Base-by-base conservation (phyloP, 2,888 invertebrate species). In the Cantharis lateralis region DNA sequence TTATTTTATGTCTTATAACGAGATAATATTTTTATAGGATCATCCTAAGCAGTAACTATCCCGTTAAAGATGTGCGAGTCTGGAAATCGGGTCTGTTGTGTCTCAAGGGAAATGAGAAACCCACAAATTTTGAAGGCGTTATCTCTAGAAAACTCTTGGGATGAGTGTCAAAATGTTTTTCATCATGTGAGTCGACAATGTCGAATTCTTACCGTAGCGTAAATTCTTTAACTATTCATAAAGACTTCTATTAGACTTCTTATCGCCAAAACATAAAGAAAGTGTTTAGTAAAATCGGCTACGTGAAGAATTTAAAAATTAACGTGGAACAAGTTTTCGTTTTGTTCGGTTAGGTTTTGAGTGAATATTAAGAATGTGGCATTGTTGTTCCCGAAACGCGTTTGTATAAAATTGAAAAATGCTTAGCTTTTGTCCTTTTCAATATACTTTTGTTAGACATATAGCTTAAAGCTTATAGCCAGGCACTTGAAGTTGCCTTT, bases 21-120 rank as follows among this genome's bases (percentile, higher is more conserved):
- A 83, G 82, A 85, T 85, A 85, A 85, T 86, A 84, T 85, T 85
- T 86, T 85, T 84, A 85, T 83, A 84, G 81, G 83, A 84, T 85
- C 84, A 83, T 83, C 78, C 83, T 84, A 84, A 83, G 81, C 84
- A 84, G 84, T 85, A 85, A 86, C 85, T 86, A 85, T 85, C 84
- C 82, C 84, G 85, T 85, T 85, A 84, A 84, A 83, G 84, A 83
- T 83, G 84, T 84, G 82, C 82, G 82, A 82, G 84, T 84, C 83
- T 82, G 83, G 83, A 85, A 84, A 86, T 85, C 84, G 84, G 84
- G 82, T 82, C 84, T 85, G 85, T 85, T 85, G 84, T 81, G 82
- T 85, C 86, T 84, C 86, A 66, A 80, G 85, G 85, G 86, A 86
- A 86, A 86, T 86, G 86, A 85, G 82, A 83, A 83, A 76, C 83